Evolutionary conservation across 2,888 invertebrate species (phyloP).

Genomic region (Himalopsyche tibetana): DNA sequence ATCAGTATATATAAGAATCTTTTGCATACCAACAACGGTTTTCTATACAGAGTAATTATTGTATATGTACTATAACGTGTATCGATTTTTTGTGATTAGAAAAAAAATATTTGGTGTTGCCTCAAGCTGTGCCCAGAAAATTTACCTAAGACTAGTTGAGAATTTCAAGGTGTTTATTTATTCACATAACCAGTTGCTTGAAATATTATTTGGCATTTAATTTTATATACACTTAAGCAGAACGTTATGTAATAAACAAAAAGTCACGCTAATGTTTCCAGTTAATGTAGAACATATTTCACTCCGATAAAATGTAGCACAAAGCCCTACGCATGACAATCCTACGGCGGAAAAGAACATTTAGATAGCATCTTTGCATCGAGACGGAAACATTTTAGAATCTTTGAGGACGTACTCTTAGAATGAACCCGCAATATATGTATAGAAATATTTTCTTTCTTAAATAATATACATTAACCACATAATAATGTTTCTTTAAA

Average conservation of each 20-base stretch:
- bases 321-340: conserved; percentile 56
- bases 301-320: conserved; percentile 54
- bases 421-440: neutral
- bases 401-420: conserved; percentile 46
- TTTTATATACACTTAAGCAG: conserved; percentile 20
- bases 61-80: too few relatives aligned
- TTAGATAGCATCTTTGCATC: conserved; percentile 64
- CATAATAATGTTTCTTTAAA: too few relatives aligned
- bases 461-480: too few relatives aligned
- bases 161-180: neutral
- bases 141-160: too few relatives aligned
- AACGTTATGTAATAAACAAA: conserved; percentile 32
- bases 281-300: conserved; percentile 57
- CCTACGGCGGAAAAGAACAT: conserved; percentile 63
- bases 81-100: too few relatives aligned
- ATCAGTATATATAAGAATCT: too few relatives aligned
- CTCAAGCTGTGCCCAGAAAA: too few relatives aligned
- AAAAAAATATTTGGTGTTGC: too few relatives aligned
- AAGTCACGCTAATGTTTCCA: conserved; percentile 44
- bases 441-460: too few relatives aligned
- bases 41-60: too few relatives aligned
- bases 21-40: too few relatives aligned
- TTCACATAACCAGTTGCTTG: conserved; percentile 38
- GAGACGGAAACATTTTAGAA: conserved; percentile 62
- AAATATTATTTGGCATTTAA: conserved; percentile 19